Conservation (phyloP, 2,113 vertebrate species). For the Jacana jacana region DNA sequence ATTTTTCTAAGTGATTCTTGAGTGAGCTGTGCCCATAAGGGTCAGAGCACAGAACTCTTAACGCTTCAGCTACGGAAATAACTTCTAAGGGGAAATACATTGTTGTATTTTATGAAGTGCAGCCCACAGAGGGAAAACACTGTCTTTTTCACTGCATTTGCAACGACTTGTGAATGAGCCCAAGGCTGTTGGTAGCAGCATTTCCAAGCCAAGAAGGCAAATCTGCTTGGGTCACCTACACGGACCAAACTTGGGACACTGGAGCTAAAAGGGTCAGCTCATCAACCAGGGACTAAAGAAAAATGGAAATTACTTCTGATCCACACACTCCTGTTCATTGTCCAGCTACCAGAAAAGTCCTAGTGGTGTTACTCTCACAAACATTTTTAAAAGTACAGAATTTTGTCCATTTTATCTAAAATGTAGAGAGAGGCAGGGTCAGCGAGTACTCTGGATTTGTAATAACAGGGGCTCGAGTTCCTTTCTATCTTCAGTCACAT, state of each 20-base stretch:
- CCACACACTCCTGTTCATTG: not conserved
- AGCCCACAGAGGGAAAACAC: not conserved
- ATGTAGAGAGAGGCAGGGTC: not conserved
- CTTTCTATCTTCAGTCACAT: not conserved
- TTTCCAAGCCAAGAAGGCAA: not conserved
- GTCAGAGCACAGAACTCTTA: not conserved
- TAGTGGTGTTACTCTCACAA: not conserved
- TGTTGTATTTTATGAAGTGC: not conserved
- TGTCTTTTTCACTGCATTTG: not conserved
- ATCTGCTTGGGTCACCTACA: not conserved
- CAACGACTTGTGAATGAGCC: not conserved
- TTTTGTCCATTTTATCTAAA: not conserved
- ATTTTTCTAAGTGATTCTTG: not conserved
- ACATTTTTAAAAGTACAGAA: not conserved
- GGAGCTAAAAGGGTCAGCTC: not conserved
- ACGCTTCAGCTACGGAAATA: not conserved
- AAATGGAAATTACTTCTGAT: not conserved
- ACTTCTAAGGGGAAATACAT: not conserved
- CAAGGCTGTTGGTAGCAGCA: not conserved
- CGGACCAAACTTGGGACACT: not conserved
- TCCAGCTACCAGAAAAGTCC: not conserved
- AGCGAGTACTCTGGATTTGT: not conserved
- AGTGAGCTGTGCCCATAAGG: not conserved
- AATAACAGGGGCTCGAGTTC: not conserved
- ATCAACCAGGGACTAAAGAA: not conserved